Evolutionary conservation across 2,797 vertebrate genomes (phyloP), one percentile per base, ranked within the genome.

Genomic region (Acrossocheilus wenchowensis): DNA sequence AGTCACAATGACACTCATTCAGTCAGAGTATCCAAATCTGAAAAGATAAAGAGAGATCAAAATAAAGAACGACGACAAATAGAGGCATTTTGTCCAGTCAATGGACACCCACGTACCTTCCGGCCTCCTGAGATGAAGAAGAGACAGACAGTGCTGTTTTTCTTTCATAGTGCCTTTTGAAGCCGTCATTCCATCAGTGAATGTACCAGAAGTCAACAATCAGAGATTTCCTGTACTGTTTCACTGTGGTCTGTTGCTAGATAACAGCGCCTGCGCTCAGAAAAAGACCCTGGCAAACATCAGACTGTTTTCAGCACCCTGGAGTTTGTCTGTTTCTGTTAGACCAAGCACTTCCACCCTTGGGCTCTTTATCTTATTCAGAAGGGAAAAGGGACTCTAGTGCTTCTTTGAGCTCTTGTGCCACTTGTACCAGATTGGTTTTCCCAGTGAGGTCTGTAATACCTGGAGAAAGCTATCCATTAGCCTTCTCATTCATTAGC

Each of bases 251-350:
- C 92, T 92, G 90, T 86, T 90, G n/a, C 45, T 72, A 82, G 75
- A 83, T 83, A 90, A 84, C 48, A 43, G 43, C n/a, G 50, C 66
- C 54, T 62, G 36, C 43, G 5, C 64, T 78, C 54, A 50, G 84
- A 85, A 88, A 66, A 66, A 84, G 68, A 83, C 39, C 64, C 94
- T 94, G 94, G 89, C 75, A 87, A 90, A 77, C 72, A 88, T 95
- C 94, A 94, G 90, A 84, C 89, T 43, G 69, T 68, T 95, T 94
- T 96, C 94, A 94, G 90, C 94, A 90, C 92, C 87, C 50, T 5
- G 14, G 81, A 85, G 87, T 80, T 89, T 73, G 86, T 89, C 89
- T 86, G 83, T 39, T 87, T 80, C 39, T 41, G 78, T 80, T n/a
- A 78, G 87, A 69, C 78, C 80, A 69, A 83, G 85, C 75, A 84